Evolutionary conservation across 2,888 invertebrate species (phyloP), one percentile per base, ranked within the genome.

Genomic region (Pandemis corylana): DNA sequence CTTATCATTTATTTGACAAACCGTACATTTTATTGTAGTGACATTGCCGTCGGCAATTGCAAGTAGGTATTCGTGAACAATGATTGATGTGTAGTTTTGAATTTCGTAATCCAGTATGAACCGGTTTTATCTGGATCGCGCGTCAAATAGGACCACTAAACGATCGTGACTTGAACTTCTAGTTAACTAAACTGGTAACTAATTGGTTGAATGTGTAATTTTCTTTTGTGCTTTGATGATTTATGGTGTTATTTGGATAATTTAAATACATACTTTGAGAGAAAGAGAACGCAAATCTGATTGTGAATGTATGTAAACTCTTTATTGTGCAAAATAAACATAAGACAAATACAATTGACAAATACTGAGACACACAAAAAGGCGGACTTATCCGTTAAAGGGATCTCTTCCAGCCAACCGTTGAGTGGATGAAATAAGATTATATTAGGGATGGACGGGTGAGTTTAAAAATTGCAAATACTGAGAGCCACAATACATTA

Each of bases 51-150:
- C 13, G 51, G 41, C 68, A 5, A 46, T n/a, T 56, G 42, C 46
- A 9, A 20, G 20, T 72, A 63, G 56, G 12, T 49, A 42, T 67
- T 53, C 41, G 12, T 67, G 62, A 72, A 72, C 67, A 63, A 72
- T 68, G 68, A 64, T 59, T 63, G 63, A 68, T 56, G 28, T 68
- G 65, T 69, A n/a, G 53, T 51, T 51, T 67, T 67, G 41, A 62
- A 62, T 67, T 65, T 65, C 59, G 64, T 69, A 73, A 73, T 69
- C 72, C 15, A 28, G 49, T 65, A n/a, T 28, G 7, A 73, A 65
- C 73, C 56, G 10, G 73, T 73, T 73, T 64, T 59, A 73, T 42
- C 73, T 73, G 73, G 64, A 49, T 65, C 42, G 69, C 69, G 65
- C 69, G 74, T 69, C 64, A 64, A 69, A 73, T 64, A 69, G 68